Conservation (phyloP, 2,113 vertebrate species). For the Callionymus lyra region DNA sequence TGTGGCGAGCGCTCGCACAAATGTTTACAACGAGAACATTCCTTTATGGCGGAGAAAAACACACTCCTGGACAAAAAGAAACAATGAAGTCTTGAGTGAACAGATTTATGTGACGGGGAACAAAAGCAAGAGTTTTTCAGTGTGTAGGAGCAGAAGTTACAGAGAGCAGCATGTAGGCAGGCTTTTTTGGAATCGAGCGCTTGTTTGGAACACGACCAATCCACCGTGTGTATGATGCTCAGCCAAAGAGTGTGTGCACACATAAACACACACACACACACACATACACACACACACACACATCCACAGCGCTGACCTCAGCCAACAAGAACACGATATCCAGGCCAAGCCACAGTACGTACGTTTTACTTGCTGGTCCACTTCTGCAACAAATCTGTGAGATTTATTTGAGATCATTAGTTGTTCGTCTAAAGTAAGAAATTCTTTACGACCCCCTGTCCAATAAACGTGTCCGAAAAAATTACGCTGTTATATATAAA, state of each 20-base stretch:
- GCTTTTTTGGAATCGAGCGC: constrained; percentile 21
- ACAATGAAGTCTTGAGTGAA: too few relatives aligned
- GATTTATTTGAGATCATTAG: too few relatives aligned
- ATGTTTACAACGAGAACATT: constrained; percentile 8
- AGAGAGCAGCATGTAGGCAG: constrained; percentile 25
- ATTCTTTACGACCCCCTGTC: too few relatives aligned
- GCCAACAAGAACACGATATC: background rate
- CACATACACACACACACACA: constrained; percentile 7
- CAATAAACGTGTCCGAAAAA: too few relatives aligned
- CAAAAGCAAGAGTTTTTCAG: constrained; percentile 13
- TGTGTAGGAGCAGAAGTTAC: constrained; percentile 13
- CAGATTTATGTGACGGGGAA: constrained; percentile 4
- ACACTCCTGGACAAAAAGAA: too few relatives aligned
- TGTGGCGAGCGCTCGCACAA: background rate
- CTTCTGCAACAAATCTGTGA: too few relatives aligned
- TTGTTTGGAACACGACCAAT: constrained; percentile 36
- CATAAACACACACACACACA: constrained; percentile 3
- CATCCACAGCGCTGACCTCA: background rate
- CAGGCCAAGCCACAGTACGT: too few relatives aligned
- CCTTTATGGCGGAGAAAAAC: constrained; percentile 1
- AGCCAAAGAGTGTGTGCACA: constrained; percentile 27
- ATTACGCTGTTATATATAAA: too few relatives aligned
- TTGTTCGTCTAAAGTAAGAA: too few relatives aligned
- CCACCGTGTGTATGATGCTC: constrained; percentile 25
- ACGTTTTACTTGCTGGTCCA: too few relatives aligned